Conservation (phyloP, 2,797 vertebrate genomes). For the Phataginus tetradactyla region DNA sequence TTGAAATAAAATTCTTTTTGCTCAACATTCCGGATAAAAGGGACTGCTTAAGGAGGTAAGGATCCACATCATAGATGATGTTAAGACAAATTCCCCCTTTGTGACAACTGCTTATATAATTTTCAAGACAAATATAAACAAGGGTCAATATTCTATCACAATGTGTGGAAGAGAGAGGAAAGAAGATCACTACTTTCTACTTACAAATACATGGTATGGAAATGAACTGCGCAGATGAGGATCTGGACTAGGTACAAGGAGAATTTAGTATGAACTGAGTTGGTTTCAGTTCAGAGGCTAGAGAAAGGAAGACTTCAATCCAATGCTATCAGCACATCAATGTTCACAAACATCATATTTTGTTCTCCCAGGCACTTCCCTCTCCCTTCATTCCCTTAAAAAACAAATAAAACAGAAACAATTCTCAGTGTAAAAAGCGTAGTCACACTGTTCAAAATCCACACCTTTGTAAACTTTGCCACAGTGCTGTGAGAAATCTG, state of each 20-base stretch:
- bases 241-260: not conserved
- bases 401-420: not conserved
- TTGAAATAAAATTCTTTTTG: not conserved
- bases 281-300: constrained; percentile 24
- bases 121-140: constrained; percentile 64
- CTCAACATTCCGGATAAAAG: constrained; percentile 15
- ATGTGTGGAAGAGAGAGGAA: not conserved
- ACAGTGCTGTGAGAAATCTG: not conserved
- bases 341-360: not conserved
- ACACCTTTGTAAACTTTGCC: not conserved
- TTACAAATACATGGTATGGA: not conserved
- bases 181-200: not conserved
- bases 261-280: not conserved
- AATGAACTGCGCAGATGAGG: not conserved
- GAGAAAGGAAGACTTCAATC: not conserved
- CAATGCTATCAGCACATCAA: not conserved
- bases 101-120: constrained; percentile 47
- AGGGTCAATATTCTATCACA: not conserved
- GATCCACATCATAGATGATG: constrained; percentile 40
- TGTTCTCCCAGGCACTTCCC: not conserved
- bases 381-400: not conserved
- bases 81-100: constrained; percentile 54
- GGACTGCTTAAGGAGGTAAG: not conserved
- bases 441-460: not conserved
- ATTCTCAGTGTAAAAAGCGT: not conserved